Conservation (phyloP, 2,888 invertebrate species). For the Corythucha ciliata region DNA sequence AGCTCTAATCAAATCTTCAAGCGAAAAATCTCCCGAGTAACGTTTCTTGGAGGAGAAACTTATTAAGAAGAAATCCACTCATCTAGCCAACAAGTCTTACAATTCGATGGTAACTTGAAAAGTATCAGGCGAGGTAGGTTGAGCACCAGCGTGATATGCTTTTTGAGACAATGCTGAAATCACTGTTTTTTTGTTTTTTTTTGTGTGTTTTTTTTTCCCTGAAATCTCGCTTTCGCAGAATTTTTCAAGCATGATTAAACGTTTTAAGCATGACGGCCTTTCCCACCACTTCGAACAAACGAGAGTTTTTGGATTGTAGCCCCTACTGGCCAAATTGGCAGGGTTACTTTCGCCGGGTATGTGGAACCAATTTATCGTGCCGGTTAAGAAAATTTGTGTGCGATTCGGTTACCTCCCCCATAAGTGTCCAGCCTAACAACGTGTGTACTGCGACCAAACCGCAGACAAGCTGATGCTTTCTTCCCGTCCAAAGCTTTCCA, state of each 20-base stretch:
- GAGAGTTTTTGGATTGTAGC: no score
- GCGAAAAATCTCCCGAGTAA: not conserved
- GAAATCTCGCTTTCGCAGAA: no score
- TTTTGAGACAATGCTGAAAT: not conserved
- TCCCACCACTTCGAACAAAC: no score
- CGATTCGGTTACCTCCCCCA: slow-evolving; percentile 6
- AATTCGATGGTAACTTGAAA: not conserved
- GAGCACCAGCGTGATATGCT: not conserved
- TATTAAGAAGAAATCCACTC: not conserved
- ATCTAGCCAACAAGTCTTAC: slow-evolving; percentile 6
- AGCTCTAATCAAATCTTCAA: not conserved
- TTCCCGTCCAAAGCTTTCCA: slow-evolving; percentile 14
- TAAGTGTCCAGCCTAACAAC: slow-evolving; percentile 4
- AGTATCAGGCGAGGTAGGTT: not conserved
- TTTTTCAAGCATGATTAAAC: no score
- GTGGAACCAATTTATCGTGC: slow-evolving; percentile 33
- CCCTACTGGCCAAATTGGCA: no score
- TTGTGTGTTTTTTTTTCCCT: slow-evolving; percentile 12
- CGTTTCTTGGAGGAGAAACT: not conserved
- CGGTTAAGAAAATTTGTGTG: no score
- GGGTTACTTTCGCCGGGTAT: slow-evolving; percentile 37
- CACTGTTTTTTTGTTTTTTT: slow-evolving; percentile 15
- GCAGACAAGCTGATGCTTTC: not conserved
- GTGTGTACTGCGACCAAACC: slow-evolving; percentile 13
- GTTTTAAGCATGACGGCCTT: slow-evolving; percentile 36